phyloP scores from a whole-genome alignment of 35 echinoderm and acorn worm genomes.

The Strongylocentrotus purpuratus region DNA sequence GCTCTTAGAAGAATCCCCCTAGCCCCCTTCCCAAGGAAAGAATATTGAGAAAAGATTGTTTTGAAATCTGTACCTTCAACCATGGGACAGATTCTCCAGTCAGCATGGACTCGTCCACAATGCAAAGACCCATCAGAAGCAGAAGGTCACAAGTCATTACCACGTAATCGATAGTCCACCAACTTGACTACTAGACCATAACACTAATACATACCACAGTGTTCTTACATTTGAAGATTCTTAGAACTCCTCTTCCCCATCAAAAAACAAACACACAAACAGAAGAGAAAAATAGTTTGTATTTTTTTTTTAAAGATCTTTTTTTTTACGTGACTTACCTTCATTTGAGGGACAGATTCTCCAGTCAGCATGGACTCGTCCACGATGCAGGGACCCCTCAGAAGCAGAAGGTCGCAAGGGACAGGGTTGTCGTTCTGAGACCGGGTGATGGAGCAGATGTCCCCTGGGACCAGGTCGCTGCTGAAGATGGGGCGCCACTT shows the following conservation, averaged over 20 bases:
- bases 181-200: constrained; percentile 88
- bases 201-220: constrained; percentile 90
- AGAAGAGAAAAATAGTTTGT: too few relatives aligned
- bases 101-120: constrained; percentile 99
- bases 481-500: constrained; percentile 97
- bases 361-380: constrained; percentile 99
- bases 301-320: too few relatives aligned
- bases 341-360: constrained; percentile 98
- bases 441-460: constrained; percentile 81
- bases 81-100: constrained; percentile 97
- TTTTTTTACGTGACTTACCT: constrained; percentile 81
- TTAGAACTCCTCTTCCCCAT: too few relatives aligned
- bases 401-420: constrained; percentile 93
- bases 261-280: too few relatives aligned
- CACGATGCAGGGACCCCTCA: constrained; percentile 89
- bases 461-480: constrained; percentile 88
- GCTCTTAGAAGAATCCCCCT: too few relatives aligned
- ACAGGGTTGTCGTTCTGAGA: constrained; percentile 93
- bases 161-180: too few relatives aligned
- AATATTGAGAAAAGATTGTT: too few relatives aligned
- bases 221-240: too few relatives aligned
- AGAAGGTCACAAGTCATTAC: constrained; percentile 93
- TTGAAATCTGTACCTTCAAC: constrained; percentile 79
- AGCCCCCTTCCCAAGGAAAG: too few relatives aligned
- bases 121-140: constrained; percentile 82